These are phyloP conservation scores for Heliangelus exortis DNA, from an alignment of 2,797 vertebrate genomes.

Conservation along the genomic window DNA sequence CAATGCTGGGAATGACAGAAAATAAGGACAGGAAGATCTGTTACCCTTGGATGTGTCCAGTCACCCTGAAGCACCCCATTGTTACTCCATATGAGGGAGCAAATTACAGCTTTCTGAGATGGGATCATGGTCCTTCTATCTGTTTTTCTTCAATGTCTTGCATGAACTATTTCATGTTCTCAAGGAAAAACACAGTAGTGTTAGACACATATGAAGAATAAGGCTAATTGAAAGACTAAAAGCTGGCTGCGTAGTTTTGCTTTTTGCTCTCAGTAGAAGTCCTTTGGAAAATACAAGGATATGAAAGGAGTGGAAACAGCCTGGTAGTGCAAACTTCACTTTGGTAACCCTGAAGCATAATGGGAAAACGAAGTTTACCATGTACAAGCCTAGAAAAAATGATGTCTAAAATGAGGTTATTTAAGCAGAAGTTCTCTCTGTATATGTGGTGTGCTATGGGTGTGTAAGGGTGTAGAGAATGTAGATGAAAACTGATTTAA, in stretches of 20 bases:
- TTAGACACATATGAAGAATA: not conserved
- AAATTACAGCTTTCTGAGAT: not conserved
- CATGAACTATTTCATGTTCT: not conserved
- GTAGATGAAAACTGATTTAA: not conserved
- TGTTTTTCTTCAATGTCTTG: not conserved
- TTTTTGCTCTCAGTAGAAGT: not conserved
- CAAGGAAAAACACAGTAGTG: not conserved
- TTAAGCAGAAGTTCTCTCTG: not conserved
- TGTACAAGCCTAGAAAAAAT: rapidly evolving
- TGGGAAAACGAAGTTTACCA: not conserved
- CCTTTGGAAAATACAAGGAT: not conserved
- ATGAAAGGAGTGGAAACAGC: not conserved
- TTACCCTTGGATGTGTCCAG: not conserved
- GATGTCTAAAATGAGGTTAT: not conserved
- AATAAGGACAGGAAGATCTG: not conserved
- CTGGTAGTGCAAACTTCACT: not conserved
- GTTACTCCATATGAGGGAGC: not conserved
- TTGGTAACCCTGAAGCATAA: not conserved
- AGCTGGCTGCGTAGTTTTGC: not conserved
- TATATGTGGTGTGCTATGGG: not conserved
- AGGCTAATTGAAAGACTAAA: not conserved
- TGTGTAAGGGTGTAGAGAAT: not conserved
- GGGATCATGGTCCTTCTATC: not conserved
- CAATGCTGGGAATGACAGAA: not conserved
- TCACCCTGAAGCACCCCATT: not conserved